Percentiles rank a stretch among this genome's conserved stretches.
Conservation (phyloP, 1,140 invertebrate genomes). For the Ptiloglossa arizonensis region DNA sequence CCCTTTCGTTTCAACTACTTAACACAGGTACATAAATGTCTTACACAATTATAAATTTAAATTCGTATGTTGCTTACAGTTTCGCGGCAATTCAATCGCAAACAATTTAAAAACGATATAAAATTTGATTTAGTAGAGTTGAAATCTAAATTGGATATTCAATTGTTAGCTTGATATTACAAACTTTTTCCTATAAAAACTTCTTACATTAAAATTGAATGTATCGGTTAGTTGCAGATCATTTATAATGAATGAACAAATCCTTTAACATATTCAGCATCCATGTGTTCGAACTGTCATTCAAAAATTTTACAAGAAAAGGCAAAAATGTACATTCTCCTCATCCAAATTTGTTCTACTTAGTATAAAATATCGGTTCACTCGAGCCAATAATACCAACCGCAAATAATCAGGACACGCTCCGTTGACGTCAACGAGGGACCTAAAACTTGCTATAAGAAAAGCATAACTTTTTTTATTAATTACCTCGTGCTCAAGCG, state of each 20-base stretch:
- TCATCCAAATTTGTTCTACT: neutral
- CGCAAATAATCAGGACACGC: constrained; percentile 29
- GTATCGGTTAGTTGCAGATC: neutral
- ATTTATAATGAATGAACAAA: neutral
- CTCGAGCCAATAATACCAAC: neutral
- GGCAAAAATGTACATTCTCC: neutral
- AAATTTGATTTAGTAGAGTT: too few relatives aligned
- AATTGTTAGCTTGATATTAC: neutral
- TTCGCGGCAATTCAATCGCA: too few relatives aligned
- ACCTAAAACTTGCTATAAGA: neutral
- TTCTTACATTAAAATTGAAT: neutral
- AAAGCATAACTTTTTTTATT: constrained; percentile 18
- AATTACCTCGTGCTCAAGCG: constrained; percentile 29
- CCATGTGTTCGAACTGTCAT: neutral
- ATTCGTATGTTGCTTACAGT: neutral
- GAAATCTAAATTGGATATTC: neutral
- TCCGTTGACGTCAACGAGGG: constrained; percentile 9
- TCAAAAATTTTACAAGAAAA: neutral
- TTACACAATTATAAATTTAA: neutral
- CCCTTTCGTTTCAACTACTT: neutral
- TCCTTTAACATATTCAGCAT: neutral
- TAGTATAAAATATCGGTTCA: neutral
- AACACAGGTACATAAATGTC: neutral
- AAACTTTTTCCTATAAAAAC: neutral
- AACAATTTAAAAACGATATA: neutral